Evolutionary conservation across 2,888 invertebrate genomes (phyloP), one percentile per base, ranked within the genome.

Genomic region (Chelonus formosanus): DNA sequence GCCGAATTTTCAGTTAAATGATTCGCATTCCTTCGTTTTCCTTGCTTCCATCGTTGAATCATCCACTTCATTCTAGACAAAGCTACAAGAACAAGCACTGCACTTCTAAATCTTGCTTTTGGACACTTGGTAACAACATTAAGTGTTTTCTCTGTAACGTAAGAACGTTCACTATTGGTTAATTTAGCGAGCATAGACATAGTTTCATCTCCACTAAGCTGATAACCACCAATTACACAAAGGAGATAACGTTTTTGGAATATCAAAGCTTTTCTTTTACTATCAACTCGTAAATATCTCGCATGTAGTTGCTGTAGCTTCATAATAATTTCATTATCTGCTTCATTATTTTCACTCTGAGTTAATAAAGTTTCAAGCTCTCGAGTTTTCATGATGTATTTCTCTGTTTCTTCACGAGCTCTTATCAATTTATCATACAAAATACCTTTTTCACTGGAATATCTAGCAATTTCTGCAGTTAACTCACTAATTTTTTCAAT

Each of bases 191-290:
- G 74, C 36, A 80, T 73, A 7, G 81, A 80, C 20, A 87, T 70
- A 0, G 87, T 89, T 74, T 81, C 87, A 72, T 76, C 85, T 73
- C 86, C 85, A 2, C 78, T 83, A 64, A 77, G 85, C 80, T 89
- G 89, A 86, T 84, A 91, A 53, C 86, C 88, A 70, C 80, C 85
- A 53, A 94, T 80, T 67, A 92, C 88, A 10, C 91, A 87, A 70
- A 93, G 87, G 62, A 97, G 85, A 83, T 96, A 97, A 31, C 92
- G 89, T 85, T 97, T 97, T 86, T 97, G 97, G 88, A 92, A 96
- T 60, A 92, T 89, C 62, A 97, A 86, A 8, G 96, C 93, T 82
- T 95, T 96, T 67, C 93, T 89, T 76, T 92, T 93, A 78, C 95
- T 95, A 80, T 96, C 94, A 3, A 92, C 89, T 43, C 93, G 88